phyloP scores from a whole-genome alignment of 2,888 invertebrate genomes.

The Drosophila atripex region DNA sequence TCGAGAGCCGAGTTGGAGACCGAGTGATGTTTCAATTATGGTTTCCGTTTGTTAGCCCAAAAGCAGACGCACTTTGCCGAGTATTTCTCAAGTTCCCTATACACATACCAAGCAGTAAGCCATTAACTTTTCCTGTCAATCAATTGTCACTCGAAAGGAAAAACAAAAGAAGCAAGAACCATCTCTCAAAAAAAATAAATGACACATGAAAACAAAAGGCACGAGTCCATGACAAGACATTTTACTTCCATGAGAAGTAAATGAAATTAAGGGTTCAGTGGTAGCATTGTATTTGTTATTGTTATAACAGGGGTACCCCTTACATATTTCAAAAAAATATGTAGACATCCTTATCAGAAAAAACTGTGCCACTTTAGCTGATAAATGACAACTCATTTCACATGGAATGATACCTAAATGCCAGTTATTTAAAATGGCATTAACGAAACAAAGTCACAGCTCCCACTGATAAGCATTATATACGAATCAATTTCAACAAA shows the following conservation, averaged over 20 bases:
- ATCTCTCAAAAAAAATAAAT: slow-evolving; percentile 15
- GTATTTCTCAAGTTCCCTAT: slow-evolving; percentile 17
- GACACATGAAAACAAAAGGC: slow-evolving; percentile 39
- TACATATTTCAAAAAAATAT: background rate
- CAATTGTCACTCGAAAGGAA: slow-evolving; percentile 67
- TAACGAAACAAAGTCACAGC: background rate
- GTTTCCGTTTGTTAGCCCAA: slow-evolving; percentile 22
- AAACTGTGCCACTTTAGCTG: slow-evolving; percentile 4
- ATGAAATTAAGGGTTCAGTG: slow-evolving; percentile 25
- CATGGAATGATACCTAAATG: background rate
- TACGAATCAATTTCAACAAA: background rate
- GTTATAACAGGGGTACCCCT: background rate
- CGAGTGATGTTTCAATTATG: slow-evolving; percentile 68
- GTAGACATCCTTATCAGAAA: slow-evolving; percentile 3
- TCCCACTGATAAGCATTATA: background rate
- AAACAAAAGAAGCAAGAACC: slow-evolving; percentile 12
- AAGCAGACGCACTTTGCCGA: slow-evolving; percentile 28
- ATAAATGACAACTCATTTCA: background rate
- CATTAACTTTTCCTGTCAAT: slow-evolving; percentile 77
- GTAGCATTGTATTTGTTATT: slow-evolving; percentile 14
- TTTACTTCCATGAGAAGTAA: slow-evolving; percentile 39
- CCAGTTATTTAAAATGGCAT: background rate
- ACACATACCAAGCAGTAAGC: slow-evolving; percentile 47
- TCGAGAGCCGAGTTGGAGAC: slow-evolving; percentile 13
- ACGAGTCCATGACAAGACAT: slow-evolving; percentile 63